Evolutionary conservation across 1,140 invertebrate genomes (phyloP).

Genomic region (Antheraea pernyi): DNA sequence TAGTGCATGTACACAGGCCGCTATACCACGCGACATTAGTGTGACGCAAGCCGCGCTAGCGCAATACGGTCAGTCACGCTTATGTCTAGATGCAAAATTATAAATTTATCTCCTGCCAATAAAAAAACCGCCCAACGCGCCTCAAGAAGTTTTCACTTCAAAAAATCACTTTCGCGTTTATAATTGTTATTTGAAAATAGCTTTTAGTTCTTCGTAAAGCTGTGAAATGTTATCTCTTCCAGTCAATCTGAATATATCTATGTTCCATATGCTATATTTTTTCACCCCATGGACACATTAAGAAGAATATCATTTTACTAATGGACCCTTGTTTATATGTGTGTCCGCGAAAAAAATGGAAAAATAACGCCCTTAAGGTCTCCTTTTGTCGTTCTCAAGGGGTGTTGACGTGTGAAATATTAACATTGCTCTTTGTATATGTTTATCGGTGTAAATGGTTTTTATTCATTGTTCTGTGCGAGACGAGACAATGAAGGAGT

Average conservation of each 20-base stretch:
- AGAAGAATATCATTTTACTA: constrained; percentile 44
- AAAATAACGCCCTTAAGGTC: constrained; percentile 12
- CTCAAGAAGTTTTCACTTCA: too few relatives aligned
- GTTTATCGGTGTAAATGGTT: neutral
- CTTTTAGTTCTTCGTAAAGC: too few relatives aligned
- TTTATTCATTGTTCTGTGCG: neutral
- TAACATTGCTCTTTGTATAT: constrained; percentile 14
- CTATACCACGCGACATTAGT: too few relatives aligned
- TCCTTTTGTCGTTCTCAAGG: constrained; percentile 17
- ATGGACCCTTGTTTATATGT: constrained; percentile 33
- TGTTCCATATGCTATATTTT: constrained; percentile 27
- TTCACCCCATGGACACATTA: constrained; percentile 37
- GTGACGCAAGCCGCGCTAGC: too few relatives aligned
- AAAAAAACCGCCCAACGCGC: too few relatives aligned
- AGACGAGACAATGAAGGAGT: too few relatives aligned
- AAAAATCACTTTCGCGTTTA: too few relatives aligned
- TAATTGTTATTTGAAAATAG: too few relatives aligned
- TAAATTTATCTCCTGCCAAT: too few relatives aligned
- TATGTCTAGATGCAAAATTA: too few relatives aligned
- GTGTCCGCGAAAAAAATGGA: constrained; percentile 25
- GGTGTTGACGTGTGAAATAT: constrained; percentile 23
- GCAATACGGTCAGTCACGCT: too few relatives aligned
- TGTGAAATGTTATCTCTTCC: neutral
- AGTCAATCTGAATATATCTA: constrained; percentile 1
- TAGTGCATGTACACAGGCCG: too few relatives aligned